phyloP scores from a whole-genome alignment of 1,140 invertebrate species.

The Pygmarrhopalites habei region DNA sequence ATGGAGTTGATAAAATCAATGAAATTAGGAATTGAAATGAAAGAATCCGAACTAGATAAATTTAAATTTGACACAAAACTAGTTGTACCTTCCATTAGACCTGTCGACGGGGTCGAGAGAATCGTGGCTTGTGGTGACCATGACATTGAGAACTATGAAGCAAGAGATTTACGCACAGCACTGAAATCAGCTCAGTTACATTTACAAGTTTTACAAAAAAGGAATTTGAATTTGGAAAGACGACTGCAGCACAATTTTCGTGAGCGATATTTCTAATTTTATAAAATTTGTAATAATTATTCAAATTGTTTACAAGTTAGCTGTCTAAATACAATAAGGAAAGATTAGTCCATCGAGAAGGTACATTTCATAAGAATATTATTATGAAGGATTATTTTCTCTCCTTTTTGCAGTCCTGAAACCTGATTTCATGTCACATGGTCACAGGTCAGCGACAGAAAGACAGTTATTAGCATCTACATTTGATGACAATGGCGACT shows the following conservation, averaged over 20 bases:
- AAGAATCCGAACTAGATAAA: conserved; percentile 30
- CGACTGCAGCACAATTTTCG: conserved; percentile 29
- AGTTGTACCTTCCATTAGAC: not conserved
- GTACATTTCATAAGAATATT: no score
- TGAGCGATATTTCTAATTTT: no score
- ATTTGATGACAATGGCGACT: conserved; percentile 9
- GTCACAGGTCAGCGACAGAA: not conserved
- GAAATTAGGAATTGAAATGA: conserved; percentile 24
- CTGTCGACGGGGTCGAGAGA: not conserved
- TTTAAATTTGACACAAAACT: conserved; percentile 7
- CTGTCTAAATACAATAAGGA: no score
- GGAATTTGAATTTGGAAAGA: conserved; percentile 33
- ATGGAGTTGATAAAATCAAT: conserved; percentile 17
- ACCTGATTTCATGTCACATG: conserved; percentile 24
- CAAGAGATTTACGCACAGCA: conserved; percentile 9
- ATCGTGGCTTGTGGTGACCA: not conserved
- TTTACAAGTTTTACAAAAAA: conserved; percentile 25
- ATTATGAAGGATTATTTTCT: no score
- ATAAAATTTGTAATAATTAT: no score
- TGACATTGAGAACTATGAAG: conserved; percentile 16
- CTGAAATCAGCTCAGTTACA: conserved; percentile 33
- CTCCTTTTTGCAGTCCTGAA: conserved; percentile 23
- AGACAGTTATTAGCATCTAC: conserved; percentile 6
- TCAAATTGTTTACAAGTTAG: no score
- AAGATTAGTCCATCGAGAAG: no score